Base-by-base conservation (phyloP, 2,113 vertebrate genomes). In the Eulacestoma nigropectus region DNA sequence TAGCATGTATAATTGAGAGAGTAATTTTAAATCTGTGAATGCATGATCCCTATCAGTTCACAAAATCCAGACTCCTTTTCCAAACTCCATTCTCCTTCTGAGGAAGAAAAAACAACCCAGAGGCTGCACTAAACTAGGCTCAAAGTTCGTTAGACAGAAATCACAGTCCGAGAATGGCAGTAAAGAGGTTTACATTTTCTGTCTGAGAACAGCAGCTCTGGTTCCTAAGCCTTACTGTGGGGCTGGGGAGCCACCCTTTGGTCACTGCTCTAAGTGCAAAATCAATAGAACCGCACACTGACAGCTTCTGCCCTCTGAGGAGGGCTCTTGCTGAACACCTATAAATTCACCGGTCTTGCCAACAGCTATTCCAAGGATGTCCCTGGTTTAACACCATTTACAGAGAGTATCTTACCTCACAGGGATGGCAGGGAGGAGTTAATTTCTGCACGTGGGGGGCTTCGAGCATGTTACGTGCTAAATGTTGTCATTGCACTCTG, bases 191-290 rank as follows among this genome's bases (percentile, higher is more conserved):
- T 52, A 75, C 67, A 89, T 53, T 86, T 68, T 84, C 70, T 70
- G 30, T 74, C 59, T 88, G 72, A 55, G 30, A 64, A 17, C 53
- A 74, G 33, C 60, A 81, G 33, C 49, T 53, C 65, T 87, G 27
- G 55, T 63, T 92, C 42, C 76, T 76, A 11, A 76, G 65, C 32
- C 27, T 90, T 92, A 76, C 85, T n/a, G 91, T 69, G 69, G 42
- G 68, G 55, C 75, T 91, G 52, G 92, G 77, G 94, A 95, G 93
- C 90, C 91, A 92, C 92, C 91, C 60, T 89, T 96, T 78, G 94
- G 96, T 32, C 79, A 69, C n/a, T 44, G 50, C 4, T 68, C 52
- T 64, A 94, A 94, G 89, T 92, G 88, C 97, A 95, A 93, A 91
- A 86, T 70, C 74, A 79, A 39, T 52, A 35, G 8, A 75, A 52